These are phyloP conservation scores for Ifrita kowaldi DNA, from an alignment of 2,113 vertebrate genomes.

Conservation along the genomic window DNA sequence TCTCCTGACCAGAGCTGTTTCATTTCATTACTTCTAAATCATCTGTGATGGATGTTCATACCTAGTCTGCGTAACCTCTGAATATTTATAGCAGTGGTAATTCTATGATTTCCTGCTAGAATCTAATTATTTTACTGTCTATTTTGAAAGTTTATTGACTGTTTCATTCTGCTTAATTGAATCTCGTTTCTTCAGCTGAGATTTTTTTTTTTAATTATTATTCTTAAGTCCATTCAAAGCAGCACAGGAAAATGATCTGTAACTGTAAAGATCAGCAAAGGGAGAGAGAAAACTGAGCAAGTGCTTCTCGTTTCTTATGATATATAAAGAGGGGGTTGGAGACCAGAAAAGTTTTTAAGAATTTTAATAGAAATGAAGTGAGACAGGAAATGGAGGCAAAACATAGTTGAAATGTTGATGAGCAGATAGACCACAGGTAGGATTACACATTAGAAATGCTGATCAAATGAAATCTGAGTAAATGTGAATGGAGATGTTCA, in stretches of 20 bases:
- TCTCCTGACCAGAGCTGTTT: neutral
- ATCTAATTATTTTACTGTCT: neutral
- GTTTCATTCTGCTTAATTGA: neutral
- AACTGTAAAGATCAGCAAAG: neutral
- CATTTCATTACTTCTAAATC: conserved; percentile 1
- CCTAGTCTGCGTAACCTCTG: neutral
- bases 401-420: neutral
- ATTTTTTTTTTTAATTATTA: neutral
- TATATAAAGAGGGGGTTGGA: neutral
- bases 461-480: neutral
- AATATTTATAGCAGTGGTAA: neutral
- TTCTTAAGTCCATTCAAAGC: neutral
- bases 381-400: neutral
- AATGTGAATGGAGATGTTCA: neutral
- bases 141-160: neutral
- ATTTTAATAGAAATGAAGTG: neutral
- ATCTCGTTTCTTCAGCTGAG: neutral
- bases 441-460: neutral
- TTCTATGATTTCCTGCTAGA: neutral
- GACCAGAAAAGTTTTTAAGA: neutral
- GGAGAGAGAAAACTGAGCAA: neutral
- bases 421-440: neutral
- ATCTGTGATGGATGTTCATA: neutral
- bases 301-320: neutral
- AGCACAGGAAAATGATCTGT: neutral